Conservation (phyloP, 2,888 invertebrate species). For the Eutolmus rufibarbis region DNA sequence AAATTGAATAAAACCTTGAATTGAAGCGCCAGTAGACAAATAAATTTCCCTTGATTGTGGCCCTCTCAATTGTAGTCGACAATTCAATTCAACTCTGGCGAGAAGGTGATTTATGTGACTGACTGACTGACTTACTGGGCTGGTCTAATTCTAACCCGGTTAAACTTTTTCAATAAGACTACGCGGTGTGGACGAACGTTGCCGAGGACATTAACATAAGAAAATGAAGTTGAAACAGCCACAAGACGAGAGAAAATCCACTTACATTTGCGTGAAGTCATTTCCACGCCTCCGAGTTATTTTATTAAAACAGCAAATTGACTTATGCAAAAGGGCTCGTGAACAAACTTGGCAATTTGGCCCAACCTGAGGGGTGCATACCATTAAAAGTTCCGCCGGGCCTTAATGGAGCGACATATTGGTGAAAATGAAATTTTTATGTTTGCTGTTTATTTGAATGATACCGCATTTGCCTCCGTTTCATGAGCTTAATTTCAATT, state of each 20-base stretch:
- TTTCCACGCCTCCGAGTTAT: conserved; percentile 20
- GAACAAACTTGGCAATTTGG: conserved; percentile 35
- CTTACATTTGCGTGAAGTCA: conserved; percentile 30
- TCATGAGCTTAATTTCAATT: conserved; percentile 18
- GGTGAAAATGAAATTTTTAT: conserved; percentile 48
- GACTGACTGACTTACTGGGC: not conserved
- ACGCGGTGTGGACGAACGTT: not conserved
- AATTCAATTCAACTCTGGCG: not conserved
- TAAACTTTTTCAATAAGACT: conserved; percentile 26
- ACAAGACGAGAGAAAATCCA: conserved; percentile 9
- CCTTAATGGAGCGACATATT: conserved; percentile 45
- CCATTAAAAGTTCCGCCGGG: conserved; percentile 33
- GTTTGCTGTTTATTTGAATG: conserved; percentile 41
- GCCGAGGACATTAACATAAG: conserved; percentile 14
- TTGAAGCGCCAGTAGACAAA: not conserved
- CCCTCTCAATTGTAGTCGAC: not conserved
- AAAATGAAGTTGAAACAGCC: conserved; percentile 32
- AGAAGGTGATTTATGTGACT: not conserved
- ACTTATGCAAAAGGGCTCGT: conserved; percentile 24
- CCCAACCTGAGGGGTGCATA: conserved; percentile 43
- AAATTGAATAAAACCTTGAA: not conserved
- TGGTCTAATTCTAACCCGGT: not conserved
- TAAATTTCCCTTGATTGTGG: not conserved
- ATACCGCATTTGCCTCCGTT: conserved; percentile 15
- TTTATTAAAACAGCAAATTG: conserved; percentile 38